These are phyloP conservation scores for Manis pentadactyla DNA, from an alignment of 2,797 vertebrate genomes.

Conservation along the genomic window DNA sequence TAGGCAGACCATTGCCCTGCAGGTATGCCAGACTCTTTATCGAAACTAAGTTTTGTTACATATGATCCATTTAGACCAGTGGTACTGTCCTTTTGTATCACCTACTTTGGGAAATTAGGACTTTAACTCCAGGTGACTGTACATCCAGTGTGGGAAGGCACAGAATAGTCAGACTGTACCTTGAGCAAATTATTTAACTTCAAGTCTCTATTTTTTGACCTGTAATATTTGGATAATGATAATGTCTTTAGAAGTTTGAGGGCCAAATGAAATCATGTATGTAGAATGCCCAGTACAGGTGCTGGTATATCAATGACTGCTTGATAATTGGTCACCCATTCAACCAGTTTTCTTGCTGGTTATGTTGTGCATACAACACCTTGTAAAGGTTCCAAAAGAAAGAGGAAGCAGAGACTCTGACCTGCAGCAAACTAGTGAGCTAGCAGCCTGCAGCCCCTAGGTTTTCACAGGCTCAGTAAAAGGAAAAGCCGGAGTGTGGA, in stretches of 20 bases:
- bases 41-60: constrained; percentile 19
- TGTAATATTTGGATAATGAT: constrained; percentile 24
- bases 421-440: neutral
- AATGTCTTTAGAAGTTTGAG: neutral
- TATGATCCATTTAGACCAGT: neutral
- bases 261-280: neutral
- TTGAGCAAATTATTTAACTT: constrained; percentile 1
- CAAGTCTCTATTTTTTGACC: neutral
- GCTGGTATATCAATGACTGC: neutral
- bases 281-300: neutral
- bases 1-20: neutral
- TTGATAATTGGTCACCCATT: neutral
- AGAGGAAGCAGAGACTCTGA: neutral
- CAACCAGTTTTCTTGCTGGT: neutral
- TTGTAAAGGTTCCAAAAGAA: neutral
- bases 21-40: neutral
- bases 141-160: neutral
- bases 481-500: neutral
- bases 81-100: neutral
- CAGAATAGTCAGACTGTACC: neutral
- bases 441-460: too few species aligned
- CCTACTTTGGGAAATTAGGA: constrained; percentile 14
- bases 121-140: neutral
- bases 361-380: neutral
- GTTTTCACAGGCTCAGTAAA: neutral